Percentiles rank a stretch among this genome's conserved stretches.
These are phyloP conservation scores for Abramis brama DNA, from an alignment of 2,113 vertebrate genomes.

Conservation along the genomic window DNA sequence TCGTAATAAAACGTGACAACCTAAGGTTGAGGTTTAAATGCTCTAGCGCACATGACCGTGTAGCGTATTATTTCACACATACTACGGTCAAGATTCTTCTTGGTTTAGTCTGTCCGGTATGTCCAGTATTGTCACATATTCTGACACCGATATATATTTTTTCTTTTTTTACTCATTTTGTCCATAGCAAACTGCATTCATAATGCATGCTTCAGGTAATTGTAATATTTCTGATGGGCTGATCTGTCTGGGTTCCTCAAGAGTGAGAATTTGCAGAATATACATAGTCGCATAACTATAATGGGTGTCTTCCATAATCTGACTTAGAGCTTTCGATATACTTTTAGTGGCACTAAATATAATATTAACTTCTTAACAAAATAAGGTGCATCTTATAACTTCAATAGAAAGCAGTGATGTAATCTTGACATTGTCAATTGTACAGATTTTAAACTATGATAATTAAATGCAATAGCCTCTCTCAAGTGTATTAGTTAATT, in stretches of 20 bases:
- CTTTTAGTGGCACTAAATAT: constrained; percentile 69
- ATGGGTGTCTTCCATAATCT: constrained; percentile 60
- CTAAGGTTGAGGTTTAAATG: constrained; percentile 72
- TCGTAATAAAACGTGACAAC: constrained; percentile 60
- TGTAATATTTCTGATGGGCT: constrained; percentile 40
- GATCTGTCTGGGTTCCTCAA: constrained; percentile 59
- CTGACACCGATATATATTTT: background rate
- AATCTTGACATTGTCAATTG: constrained; percentile 36
- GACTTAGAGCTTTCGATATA: constrained; percentile 64
- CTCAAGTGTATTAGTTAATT: constrained; percentile 48
- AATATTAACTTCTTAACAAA: constrained; percentile 74
- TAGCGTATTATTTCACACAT: constrained; percentile 63
- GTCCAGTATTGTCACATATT: constrained; percentile 60
- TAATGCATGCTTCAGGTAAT: constrained; percentile 44
- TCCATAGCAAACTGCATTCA: constrained; percentile 51
- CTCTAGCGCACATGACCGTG: constrained; percentile 64
- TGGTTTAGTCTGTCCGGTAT: constrained; percentile 63
- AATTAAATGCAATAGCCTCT: constrained; percentile 41
- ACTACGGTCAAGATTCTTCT: constrained; percentile 69
- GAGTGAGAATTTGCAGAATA: constrained; percentile 43
- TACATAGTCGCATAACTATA: constrained; percentile 70
- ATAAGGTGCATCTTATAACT: constrained; percentile 80
- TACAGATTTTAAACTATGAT: constrained; percentile 49
- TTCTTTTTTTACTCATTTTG: background rate
- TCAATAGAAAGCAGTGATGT: constrained; percentile 53